Conservation (phyloP, 2,113 vertebrate genomes). For the human region DNA sequence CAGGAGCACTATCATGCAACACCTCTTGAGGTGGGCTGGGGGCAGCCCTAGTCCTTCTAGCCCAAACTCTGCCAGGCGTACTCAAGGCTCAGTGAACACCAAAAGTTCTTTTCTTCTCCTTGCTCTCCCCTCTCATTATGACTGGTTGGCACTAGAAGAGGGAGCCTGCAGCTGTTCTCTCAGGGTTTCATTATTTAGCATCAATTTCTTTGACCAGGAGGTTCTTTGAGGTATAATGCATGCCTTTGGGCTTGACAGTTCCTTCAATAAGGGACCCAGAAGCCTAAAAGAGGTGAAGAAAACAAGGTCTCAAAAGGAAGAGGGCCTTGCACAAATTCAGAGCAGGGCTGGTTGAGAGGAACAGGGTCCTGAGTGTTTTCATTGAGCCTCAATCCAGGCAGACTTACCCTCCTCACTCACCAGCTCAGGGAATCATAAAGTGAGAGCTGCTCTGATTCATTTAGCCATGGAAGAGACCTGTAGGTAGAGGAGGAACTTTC, state of each 20-base stretch:
- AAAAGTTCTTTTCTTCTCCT: background rate
- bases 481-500: constrained; percentile 14
- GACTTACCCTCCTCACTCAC: background rate
- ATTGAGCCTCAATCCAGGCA: background rate
- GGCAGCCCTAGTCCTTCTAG: background rate
- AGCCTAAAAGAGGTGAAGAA: constrained; percentile 10
- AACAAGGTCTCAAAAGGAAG: background rate
- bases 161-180: background rate
- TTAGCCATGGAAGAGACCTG: background rate
- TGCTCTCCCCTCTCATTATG: background rate
- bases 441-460: constrained; percentile 1
- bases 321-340: background rate
- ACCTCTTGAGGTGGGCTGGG: background rate
- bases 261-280: background rate
- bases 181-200: background rate
- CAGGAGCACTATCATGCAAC: background rate
- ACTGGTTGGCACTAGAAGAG: background rate
- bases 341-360: background rate
- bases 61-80: background rate
- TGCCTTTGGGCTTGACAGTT: background rate
- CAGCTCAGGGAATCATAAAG: background rate
- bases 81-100: background rate
- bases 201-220: background rate
- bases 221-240: constrained; percentile 17
- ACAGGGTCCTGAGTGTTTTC: background rate